phyloP scores from a whole-genome alignment of 1,140 invertebrate species.

The Dryas iulia region DNA sequence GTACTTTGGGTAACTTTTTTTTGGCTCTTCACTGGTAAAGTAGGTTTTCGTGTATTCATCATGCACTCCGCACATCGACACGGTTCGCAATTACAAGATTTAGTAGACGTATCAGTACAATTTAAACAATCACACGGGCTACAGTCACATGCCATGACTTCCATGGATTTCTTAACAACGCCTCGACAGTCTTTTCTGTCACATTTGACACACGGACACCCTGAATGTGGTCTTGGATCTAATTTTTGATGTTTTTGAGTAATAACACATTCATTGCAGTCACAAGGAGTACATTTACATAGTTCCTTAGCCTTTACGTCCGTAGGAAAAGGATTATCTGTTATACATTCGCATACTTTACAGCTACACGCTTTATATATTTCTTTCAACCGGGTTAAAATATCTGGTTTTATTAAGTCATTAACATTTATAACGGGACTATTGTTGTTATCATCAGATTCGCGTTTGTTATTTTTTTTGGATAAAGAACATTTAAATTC shows the following conservation, averaged over 20 bases:
- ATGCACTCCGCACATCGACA: slow-evolving; percentile 48
- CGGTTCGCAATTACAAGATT: slow-evolving; percentile 42
- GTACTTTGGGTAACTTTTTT: not conserved
- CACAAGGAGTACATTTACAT: slow-evolving; percentile 52
- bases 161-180: slow-evolving; percentile 22
- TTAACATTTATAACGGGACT: slow-evolving; percentile 14
- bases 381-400: slow-evolving; percentile 54
- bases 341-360: slow-evolving; percentile 62
- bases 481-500: slow-evolving; percentile 37
- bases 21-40: not conserved
- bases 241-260: slow-evolving; percentile 17
- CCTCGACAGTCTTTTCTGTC: slow-evolving; percentile 40
- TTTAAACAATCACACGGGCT: slow-evolving; percentile 44
- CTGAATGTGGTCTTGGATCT: slow-evolving; percentile 11
- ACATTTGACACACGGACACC: slow-evolving; percentile 43
- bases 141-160: slow-evolving; percentile 38
- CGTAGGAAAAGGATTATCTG: slow-evolving; percentile 24
- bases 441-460: not conserved
- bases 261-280: slow-evolving; percentile 44
- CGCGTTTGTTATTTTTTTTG: not conserved
- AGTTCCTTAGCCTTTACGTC: no score
- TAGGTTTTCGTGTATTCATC: not conserved
- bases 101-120: slow-evolving; percentile 30
- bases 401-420: slow-evolving; percentile 42
- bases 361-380: slow-evolving; percentile 62